Conservation (phyloP, 1,140 invertebrate genomes). For the Cherax destructor region DNA sequence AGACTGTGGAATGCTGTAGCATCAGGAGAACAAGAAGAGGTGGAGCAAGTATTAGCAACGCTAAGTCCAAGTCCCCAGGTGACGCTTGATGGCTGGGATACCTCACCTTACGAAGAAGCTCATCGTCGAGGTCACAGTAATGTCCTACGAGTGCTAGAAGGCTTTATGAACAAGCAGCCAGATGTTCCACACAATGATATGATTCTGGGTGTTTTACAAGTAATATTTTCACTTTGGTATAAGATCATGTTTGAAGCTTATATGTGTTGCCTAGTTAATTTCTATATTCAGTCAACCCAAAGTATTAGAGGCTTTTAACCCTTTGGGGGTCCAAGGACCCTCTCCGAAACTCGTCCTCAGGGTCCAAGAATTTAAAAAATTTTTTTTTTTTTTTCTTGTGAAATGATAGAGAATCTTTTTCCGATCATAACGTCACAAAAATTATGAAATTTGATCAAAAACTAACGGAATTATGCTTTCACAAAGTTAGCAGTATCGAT, state of each 20-base stretch:
- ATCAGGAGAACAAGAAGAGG: constrained; percentile 45
- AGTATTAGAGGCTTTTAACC: too few relatives aligned
- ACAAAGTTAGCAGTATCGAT: too few relatives aligned
- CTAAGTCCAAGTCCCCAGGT: constrained; percentile 29
- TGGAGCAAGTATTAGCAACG: constrained; percentile 51
- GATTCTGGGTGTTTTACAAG: constrained; percentile 55
- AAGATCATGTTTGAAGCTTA: background rate
- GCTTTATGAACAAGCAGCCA: constrained; percentile 35
- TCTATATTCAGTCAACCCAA: too few relatives aligned
- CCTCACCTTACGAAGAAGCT: constrained; percentile 54
- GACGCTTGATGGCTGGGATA: constrained; percentile 27
- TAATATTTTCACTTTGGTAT: background rate
- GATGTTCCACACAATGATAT: constrained; percentile 51
- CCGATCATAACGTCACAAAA: too few relatives aligned
- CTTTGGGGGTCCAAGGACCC: too few relatives aligned
- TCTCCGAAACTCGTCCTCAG: too few relatives aligned
- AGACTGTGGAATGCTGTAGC: constrained; percentile 60
- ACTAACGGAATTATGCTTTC: too few relatives aligned
- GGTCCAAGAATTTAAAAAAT: too few relatives aligned
- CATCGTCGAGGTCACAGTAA: constrained; percentile 42
- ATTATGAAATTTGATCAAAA: too few relatives aligned
- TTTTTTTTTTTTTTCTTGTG: too few relatives aligned
- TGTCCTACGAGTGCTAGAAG: constrained; percentile 42
- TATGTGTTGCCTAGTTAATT: background rate
- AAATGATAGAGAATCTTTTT: too few relatives aligned